These are phyloP conservation scores for Hippocampus guttulatus DNA, from an alignment of 2,113 vertebrate genomes.

Conservation along the genomic window DNA sequence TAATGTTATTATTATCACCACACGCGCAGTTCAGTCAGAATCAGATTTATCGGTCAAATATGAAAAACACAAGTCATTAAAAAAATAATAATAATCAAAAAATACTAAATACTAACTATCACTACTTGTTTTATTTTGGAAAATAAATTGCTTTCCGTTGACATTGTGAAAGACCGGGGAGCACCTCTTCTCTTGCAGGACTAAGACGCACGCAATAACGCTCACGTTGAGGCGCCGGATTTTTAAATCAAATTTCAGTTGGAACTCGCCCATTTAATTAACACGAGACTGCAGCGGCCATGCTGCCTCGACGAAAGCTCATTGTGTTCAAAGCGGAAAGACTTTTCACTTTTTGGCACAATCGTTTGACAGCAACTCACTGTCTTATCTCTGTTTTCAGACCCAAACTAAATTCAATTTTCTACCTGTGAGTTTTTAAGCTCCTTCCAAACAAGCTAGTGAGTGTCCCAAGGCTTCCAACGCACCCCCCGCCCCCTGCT, in stretches of 20 bases:
- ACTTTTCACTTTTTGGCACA: constrained; percentile 7
- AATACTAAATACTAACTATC: no score
- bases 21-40: no score
- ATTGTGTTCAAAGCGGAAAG: constrained; percentile 3
- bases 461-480: background rate
- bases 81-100: no score
- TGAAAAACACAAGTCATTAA: no score
- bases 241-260: background rate
- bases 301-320: background rate
- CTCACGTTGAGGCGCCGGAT: background rate
- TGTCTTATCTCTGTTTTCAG: background rate
- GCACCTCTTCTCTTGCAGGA: background rate
- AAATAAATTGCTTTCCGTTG: no score
- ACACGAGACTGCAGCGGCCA: background rate
- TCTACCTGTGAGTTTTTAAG: constrained; percentile 7
- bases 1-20: no score
- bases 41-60: no score
- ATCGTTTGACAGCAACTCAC: background rate
- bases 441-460: constrained; percentile 4
- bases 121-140: no score
- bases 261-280: constrained; percentile 1
- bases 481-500: background rate
- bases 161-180: no score
- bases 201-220: background rate
- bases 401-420: background rate